Evolutionary conservation across 1,140 invertebrate genomes (phyloP).

Genomic region (Scaptomyza hsui): DNA sequence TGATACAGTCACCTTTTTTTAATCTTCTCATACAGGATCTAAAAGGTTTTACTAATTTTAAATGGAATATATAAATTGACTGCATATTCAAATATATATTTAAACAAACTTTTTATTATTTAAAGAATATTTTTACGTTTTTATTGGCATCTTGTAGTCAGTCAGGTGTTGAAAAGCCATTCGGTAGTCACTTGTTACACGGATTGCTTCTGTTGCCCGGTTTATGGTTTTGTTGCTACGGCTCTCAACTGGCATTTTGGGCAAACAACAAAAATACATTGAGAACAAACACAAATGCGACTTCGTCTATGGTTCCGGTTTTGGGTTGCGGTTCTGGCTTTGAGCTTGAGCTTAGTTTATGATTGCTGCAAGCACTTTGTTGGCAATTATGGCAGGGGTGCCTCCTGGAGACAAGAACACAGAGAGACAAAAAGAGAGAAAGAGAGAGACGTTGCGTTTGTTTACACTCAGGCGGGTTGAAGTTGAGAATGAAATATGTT

Average conservation of each 20-base stretch:
- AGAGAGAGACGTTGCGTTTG: conserved; percentile 44
- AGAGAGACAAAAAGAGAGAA: neutral
- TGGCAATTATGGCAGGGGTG: conserved; percentile 61
- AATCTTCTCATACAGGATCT: too few relatives aligned
- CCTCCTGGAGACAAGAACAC: neutral
- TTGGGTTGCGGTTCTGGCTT: conserved; percentile 4
- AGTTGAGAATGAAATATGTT: conserved; percentile 76
- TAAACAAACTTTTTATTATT: too few relatives aligned
- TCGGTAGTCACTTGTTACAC: conserved; percentile 22
- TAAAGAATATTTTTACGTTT: too few relatives aligned
- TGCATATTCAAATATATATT: too few relatives aligned
- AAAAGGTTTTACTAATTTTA: too few relatives aligned
- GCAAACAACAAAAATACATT: conserved; percentile 8
- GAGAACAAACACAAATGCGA: neutral
- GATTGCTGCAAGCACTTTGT: conserved; percentile 70
- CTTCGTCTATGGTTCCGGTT: conserved; percentile 12
- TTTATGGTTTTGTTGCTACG: conserved; percentile 49
- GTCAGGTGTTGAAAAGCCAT: neutral
- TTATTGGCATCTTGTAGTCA: conserved; percentile 18
- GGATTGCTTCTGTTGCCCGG: conserved; percentile 26
- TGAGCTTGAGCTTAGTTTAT: conserved; percentile 53
- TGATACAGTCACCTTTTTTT: too few relatives aligned
- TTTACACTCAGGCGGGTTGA: conserved; percentile 44
- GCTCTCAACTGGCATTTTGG: conserved; percentile 52
- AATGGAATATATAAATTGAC: too few relatives aligned